These are phyloP conservation scores for Austrolebias charrua DNA, from an alignment of 2,797 vertebrate genomes.

Conservation along the genomic window DNA sequence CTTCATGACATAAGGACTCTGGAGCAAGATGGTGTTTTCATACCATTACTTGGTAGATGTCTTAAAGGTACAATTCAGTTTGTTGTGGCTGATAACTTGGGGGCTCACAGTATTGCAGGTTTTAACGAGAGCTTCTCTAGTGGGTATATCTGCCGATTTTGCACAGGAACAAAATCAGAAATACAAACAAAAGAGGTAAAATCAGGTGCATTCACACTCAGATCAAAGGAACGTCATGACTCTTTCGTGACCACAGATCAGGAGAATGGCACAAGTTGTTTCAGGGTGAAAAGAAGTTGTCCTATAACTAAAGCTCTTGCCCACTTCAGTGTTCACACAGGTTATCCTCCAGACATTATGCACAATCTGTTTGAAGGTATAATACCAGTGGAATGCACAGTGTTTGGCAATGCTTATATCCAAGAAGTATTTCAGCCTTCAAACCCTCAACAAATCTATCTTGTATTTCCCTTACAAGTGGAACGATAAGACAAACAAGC, in stretches of 20 bases:
- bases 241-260: conserved; percentile 12
- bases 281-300: conserved; percentile 21
- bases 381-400: too few species aligned
- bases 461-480: conserved; percentile 6
- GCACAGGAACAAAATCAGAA: too few species aligned
- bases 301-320: conserved; percentile 7
- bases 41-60: conserved; percentile 21
- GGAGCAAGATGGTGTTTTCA: conserved; percentile 9
- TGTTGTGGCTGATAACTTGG: conserved; percentile 13
- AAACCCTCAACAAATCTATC: conserved; percentile 7
- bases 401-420: conserved; percentile 9
- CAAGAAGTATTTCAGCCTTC: conserved; percentile 11
- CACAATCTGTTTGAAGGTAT: too few species aligned
- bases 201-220: conserved; percentile 13
- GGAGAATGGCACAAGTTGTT: conserved; percentile 6
- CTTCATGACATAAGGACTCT: conserved; percentile 17
- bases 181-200: too few species aligned
- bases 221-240: conserved; percentile 14
- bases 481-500: conserved; percentile 5
- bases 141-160: too few species aligned
- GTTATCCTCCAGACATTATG: too few species aligned
- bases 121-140: conserved; percentile 22
- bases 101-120: conserved; percentile 7
- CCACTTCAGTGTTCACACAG: too few species aligned
- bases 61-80: conserved; percentile 23